Percentiles rank a stretch among this genome's conserved stretches.
Conservation (phyloP, 2,797 vertebrate genomes). For the Champsocephalus esox region DNA sequence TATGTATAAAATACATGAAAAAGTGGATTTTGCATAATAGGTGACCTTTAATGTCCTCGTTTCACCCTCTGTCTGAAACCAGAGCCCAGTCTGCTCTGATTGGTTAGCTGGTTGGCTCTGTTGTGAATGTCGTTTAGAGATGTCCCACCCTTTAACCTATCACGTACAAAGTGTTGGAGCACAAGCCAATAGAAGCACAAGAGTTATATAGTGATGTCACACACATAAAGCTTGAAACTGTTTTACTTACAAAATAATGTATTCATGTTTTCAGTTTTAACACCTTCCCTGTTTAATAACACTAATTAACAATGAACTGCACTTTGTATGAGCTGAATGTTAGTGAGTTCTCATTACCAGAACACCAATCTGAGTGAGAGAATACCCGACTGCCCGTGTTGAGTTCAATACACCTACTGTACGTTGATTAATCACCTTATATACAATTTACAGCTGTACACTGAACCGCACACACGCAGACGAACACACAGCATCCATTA, state of each 20-base stretch:
- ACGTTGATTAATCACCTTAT: slow-evolving; percentile 71
- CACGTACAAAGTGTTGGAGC: no score
- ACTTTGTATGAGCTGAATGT: slow-evolving; percentile 3
- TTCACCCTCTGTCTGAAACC: no score
- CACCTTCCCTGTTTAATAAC: background rate
- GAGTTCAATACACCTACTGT: slow-evolving; percentile 46
- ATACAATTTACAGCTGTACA: slow-evolving; percentile 55
- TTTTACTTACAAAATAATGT: background rate
- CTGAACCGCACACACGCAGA: slow-evolving; percentile 27
- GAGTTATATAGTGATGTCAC: no score
- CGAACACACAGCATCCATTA: slow-evolving; percentile 64
- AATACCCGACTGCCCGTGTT: slow-evolving; percentile 17
- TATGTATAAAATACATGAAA: no score
- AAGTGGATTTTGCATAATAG: no score
- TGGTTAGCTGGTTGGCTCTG: no score
- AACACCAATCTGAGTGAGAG: slow-evolving; percentile 33
- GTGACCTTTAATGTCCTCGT: no score
- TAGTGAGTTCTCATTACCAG: slow-evolving; percentile 33
- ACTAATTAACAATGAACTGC: slow-evolving; percentile 8
- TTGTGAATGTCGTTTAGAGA: no score
- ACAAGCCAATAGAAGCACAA: no score
- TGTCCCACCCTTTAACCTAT: no score
- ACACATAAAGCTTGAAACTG: no score
- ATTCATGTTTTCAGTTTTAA: background rate
- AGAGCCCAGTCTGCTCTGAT: no score